Evolutionary conservation across 2,797 vertebrate genomes (phyloP).

Genomic region (Sus cebifrons): DNA sequence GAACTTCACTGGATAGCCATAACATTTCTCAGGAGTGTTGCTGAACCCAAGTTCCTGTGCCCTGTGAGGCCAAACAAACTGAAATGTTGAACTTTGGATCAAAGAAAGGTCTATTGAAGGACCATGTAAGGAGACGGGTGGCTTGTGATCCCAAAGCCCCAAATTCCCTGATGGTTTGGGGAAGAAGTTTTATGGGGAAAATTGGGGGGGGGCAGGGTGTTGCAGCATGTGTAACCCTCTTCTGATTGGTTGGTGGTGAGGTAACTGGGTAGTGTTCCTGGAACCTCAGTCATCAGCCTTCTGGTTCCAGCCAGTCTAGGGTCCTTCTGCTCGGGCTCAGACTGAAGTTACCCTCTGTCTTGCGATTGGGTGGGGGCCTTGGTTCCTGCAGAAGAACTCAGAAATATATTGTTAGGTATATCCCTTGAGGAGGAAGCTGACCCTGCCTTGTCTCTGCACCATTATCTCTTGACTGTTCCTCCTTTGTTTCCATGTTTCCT

Average conservation of each 20-base stretch:
- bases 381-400: not conserved
- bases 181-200: not conserved
- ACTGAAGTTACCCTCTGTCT: not conserved
- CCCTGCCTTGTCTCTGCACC: not conserved
- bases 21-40: constrained; percentile 10
- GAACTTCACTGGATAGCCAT: not conserved
- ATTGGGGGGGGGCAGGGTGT: no score
- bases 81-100: not conserved
- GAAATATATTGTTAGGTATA: not conserved
- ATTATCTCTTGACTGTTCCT: not conserved
- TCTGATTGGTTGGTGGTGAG: not conserved
- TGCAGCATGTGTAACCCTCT: not conserved
- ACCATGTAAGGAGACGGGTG: not conserved
- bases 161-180: not conserved
- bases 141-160: not conserved
- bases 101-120: not conserved
- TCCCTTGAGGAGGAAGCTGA: not conserved
- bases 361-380: not conserved
- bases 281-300: not conserved
- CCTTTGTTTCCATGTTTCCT: not conserved
- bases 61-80: not conserved
- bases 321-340: not conserved
- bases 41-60: not conserved
- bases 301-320: not conserved
- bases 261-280: not conserved